Evolutionary conservation across 2,113 vertebrate species (phyloP).

Genomic region (Gadus macrocephalus): DNA sequence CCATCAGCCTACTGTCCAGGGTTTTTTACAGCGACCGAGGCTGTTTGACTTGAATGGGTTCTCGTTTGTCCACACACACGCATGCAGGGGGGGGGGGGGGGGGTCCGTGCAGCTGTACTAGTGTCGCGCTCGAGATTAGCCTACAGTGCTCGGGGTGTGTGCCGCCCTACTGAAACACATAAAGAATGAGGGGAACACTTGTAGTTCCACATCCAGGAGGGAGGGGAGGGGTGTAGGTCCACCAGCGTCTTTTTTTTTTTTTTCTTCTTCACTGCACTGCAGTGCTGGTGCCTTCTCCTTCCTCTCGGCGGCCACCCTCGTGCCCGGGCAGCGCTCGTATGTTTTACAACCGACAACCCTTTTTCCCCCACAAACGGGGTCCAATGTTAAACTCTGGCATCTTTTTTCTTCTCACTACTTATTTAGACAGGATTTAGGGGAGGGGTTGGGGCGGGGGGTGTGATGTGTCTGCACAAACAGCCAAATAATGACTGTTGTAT

Average conservation of each 20-base stretch:
- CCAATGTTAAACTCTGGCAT: slow-evolving; percentile 1
- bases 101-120: slow-evolving; percentile 26
- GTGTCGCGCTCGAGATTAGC: background rate
- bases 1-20: background rate
- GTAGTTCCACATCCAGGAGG: background rate
- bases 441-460: slow-evolving; percentile 4
- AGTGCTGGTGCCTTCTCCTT: background rate
- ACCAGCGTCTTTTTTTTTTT: slow-evolving; percentile 23
- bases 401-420: no score
- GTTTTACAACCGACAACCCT: slow-evolving; percentile 19
- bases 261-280: background rate
- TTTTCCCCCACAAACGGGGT: slow-evolving; percentile 1
- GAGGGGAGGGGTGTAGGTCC: slow-evolving; percentile 17
- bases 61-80: slow-evolving; percentile 13
- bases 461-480: slow-evolving; percentile 36
- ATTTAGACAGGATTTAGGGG: background rate
- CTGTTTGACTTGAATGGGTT: slow-evolving; percentile 14
- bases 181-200: slow-evolving; percentile 24
- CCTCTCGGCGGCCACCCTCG: background rate
- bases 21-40: slow-evolving; percentile 20
- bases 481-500: slow-evolving; percentile 32
- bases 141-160: slow-evolving; percentile 57
- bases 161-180: slow-evolving; percentile 51
- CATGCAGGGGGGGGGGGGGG: slow-evolving; percentile 1
- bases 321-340: background rate